These are phyloP conservation scores for Hydroisotoma schaefferi DNA, from an alignment of 2,888 invertebrate species.

Conservation along the genomic window DNA sequence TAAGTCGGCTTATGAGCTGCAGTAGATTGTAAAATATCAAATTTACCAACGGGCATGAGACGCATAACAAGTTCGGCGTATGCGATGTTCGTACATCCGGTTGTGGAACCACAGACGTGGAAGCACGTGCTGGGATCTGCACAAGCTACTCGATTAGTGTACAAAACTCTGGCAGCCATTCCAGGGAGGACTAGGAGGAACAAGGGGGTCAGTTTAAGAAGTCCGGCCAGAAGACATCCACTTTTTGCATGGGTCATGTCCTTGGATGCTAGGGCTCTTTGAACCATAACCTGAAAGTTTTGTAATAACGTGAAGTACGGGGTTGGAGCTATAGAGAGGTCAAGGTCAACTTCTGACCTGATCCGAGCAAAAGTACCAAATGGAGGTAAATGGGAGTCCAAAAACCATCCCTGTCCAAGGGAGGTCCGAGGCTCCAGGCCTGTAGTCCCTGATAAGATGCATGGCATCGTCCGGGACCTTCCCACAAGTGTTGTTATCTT, in stretches of 20 bases:
- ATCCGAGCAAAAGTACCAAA: slow-evolving; percentile 55
- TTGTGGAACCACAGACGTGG: slow-evolving; percentile 53
- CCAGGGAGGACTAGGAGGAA: slow-evolving; percentile 57
- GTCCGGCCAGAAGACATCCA: slow-evolving; percentile 55
- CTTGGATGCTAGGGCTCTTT: slow-evolving; percentile 56
- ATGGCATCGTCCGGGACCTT: slow-evolving; percentile 51
- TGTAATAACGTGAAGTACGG: too few relatives aligned
- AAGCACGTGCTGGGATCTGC: slow-evolving; percentile 54
- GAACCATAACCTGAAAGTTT: slow-evolving; percentile 57
- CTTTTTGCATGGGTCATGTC: slow-evolving; percentile 57
- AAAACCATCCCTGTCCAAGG: slow-evolving; percentile 52
- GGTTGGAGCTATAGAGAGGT: too few relatives aligned
- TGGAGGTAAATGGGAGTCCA: slow-evolving; percentile 51
- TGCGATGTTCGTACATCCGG: slow-evolving; percentile 57
- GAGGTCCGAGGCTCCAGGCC: slow-evolving; percentile 50
- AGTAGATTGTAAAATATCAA: background rate
- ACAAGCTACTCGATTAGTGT: slow-evolving; percentile 53
- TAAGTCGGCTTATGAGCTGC: background rate
- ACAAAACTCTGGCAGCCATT: slow-evolving; percentile 57
- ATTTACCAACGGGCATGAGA: slow-evolving; percentile 55
- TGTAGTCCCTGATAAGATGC: slow-evolving; percentile 50
- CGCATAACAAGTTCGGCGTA: slow-evolving; percentile 56
- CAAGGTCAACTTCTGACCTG: slow-evolving; percentile 47
- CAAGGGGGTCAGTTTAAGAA: slow-evolving; percentile 55
- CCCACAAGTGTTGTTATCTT: slow-evolving; percentile 50